These are phyloP conservation scores for Vidua macroura DNA, from an alignment of 2,113 vertebrate genomes.

Conservation along the genomic window DNA sequence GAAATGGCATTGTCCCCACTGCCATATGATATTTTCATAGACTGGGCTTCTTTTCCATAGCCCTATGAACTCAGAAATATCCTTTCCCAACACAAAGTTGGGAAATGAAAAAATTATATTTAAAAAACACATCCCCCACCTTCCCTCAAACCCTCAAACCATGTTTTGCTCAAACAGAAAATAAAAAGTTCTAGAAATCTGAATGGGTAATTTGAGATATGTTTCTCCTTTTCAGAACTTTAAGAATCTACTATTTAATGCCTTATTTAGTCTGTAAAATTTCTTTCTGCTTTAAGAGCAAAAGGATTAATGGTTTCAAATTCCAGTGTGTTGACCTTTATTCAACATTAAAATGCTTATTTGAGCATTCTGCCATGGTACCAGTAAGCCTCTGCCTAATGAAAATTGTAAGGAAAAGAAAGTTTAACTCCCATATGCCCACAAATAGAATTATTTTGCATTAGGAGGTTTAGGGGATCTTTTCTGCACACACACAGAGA, in stretches of 20 bases:
- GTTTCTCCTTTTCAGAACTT: slow-evolving; percentile 66
- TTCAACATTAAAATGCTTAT: slow-evolving; percentile 80
- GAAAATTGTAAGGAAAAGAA: slow-evolving; percentile 70
- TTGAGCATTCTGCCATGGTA: slow-evolving; percentile 72
- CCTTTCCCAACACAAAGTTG: not conserved
- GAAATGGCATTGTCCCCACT: not conserved
- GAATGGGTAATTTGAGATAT: slow-evolving; percentile 1
- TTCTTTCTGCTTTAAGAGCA: slow-evolving; percentile 76
- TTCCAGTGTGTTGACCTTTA: slow-evolving; percentile 77
- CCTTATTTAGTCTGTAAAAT: slow-evolving; percentile 71
- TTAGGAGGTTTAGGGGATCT: not conserved
- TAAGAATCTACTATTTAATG: slow-evolving; percentile 68
- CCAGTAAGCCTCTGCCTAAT: slow-evolving; percentile 72
- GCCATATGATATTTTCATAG: not conserved
- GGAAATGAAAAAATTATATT: not conserved
- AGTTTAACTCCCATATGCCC: slow-evolving; percentile 67
- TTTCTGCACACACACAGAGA: not conserved
- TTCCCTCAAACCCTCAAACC: rapidly evolving
- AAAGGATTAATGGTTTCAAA: slow-evolving; percentile 82
- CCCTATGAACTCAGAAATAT: slow-evolving; percentile 38
- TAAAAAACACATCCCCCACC: rapidly evolving
- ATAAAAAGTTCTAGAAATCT: slow-evolving; percentile 27
- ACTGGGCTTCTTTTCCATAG: not conserved
- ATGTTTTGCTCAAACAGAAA: slow-evolving; percentile 14
- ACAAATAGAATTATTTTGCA: slow-evolving; percentile 21